Conservation (phyloP, 2,888 invertebrate species). For the Rhingia rostrata region DNA sequence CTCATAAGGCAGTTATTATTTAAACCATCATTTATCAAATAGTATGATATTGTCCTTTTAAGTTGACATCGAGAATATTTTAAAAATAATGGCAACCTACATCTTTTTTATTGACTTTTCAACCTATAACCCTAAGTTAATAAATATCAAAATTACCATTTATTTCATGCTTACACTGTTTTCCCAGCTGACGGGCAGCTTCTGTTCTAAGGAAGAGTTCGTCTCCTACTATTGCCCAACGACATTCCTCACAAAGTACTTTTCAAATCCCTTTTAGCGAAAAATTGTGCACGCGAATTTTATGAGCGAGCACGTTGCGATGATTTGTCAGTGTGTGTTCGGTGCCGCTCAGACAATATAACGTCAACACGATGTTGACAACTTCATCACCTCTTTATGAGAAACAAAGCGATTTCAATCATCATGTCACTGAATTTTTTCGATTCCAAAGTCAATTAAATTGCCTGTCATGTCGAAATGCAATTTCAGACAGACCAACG, state of each 20-base stretch:
- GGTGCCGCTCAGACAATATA: conserved; percentile 6
- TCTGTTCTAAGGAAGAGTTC: too few species aligned
- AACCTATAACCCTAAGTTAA: too few species aligned
- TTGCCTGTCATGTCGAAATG: conserved; percentile 42
- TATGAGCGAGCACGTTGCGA: conserved; percentile 10
- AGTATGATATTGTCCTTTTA: too few species aligned
- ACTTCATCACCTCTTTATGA: conserved; percentile 4
- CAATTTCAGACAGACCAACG: conserved; percentile 30
- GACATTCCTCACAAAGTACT: not conserved
- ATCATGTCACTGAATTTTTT: not conserved
- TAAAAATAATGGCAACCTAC: too few species aligned
- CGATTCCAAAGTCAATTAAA: conserved; percentile 30
- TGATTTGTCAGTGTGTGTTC: not conserved
- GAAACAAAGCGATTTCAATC: not conserved
- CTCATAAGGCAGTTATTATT: too few species aligned
- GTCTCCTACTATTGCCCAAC: not conserved
- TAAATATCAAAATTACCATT: too few species aligned
- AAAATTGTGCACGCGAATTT: conserved; percentile 12
- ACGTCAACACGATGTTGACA: conserved; percentile 39
- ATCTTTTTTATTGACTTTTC: too few species aligned
- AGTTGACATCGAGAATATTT: too few species aligned
- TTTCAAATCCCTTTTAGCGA: not conserved
- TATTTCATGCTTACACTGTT: too few species aligned
- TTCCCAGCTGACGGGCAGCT: too few species aligned
- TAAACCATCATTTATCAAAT: too few species aligned